Evolutionary conservation across 2,888 invertebrate species (phyloP).

Genomic region (Zygogramma bicolorata): DNA sequence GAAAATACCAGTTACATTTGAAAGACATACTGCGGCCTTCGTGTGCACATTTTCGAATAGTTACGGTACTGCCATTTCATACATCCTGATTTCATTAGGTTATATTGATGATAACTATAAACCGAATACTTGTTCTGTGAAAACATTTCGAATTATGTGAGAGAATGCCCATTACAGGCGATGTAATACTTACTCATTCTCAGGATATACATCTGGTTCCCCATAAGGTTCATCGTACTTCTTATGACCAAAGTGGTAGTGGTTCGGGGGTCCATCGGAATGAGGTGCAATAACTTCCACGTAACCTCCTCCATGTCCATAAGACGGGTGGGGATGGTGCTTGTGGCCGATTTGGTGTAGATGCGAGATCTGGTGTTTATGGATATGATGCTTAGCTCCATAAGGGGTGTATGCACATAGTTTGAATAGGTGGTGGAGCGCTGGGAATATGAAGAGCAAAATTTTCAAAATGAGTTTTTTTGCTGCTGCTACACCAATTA

Average conservation of each 20-base stretch:
- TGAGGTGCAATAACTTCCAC: constrained; percentile 50
- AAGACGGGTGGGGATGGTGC: constrained; percentile 46
- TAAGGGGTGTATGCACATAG: constrained; percentile 85
- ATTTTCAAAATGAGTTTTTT: constrained; percentile 87
- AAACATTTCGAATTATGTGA: too few species aligned
- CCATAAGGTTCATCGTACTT: constrained; percentile 23
- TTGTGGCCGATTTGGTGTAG: constrained; percentile 47
- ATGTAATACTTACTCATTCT: constrained; percentile 42
- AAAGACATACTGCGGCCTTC: too few species aligned
- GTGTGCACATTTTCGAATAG: too few species aligned
- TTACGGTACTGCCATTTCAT: too few species aligned
- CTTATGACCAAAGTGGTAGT: constrained; percentile 16
- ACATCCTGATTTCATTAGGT: too few species aligned
- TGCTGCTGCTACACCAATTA: constrained; percentile 84
- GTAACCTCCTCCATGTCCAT: constrained; percentile 45
- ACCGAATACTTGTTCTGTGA: too few species aligned
- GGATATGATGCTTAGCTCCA: constrained; percentile 81
- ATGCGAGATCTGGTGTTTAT: constrained; percentile 55
- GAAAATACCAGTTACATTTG: too few species aligned
- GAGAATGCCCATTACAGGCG: too few species aligned
- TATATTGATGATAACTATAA: too few species aligned
- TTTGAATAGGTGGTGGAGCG: constrained; percentile 85
- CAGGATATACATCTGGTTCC: constrained; percentile 14
- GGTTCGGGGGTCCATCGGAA: constrained; percentile 35
- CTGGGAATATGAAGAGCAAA: constrained; percentile 85